These are phyloP conservation scores for Oryzias melastigma DNA, from an alignment of 2,113 vertebrate species.

Conservation along the genomic window DNA sequence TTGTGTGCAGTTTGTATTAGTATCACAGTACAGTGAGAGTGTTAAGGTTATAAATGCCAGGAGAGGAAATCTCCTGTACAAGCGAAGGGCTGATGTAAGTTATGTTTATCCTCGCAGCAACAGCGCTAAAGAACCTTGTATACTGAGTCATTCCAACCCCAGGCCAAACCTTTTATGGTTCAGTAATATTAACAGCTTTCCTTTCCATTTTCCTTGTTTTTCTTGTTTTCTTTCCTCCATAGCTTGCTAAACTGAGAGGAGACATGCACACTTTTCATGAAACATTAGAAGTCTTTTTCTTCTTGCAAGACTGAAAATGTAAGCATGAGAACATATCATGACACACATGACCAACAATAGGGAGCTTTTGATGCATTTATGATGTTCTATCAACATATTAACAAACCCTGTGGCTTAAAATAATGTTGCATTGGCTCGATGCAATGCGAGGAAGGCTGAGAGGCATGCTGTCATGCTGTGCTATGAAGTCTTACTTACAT, in stretches of 20 bases:
- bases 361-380: conserved; percentile 21
- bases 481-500: conserved; percentile 28
- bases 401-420: conserved; percentile 27
- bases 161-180: conserved; percentile 81
- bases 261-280: conserved; percentile 19
- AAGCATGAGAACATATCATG: conserved; percentile 27
- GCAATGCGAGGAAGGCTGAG: conserved; percentile 29
- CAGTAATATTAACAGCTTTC: conserved; percentile 77
- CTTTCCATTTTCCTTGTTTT: conserved; percentile 43
- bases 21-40: conserved; percentile 62
- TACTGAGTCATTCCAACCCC: conserved; percentile 80
- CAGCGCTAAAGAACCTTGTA: conserved; percentile 80
- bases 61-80: conserved; percentile 78
- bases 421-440: conserved; percentile 9
- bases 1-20: conserved; percentile 33
- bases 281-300: conserved; percentile 49
- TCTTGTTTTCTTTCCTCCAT: conserved; percentile 24
- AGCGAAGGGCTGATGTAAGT: conserved; percentile 82
- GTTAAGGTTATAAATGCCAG: conserved; percentile 74
- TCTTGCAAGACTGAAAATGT: conserved; percentile 37
- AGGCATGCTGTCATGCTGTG: conserved; percentile 10
- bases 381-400: conserved; percentile 17
- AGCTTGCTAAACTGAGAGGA: conserved; percentile 57
- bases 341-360: conserved; percentile 9
- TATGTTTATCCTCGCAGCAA: conserved; percentile 85